Percentiles rank a stretch among this genome's conserved stretches.
phyloP scores from a whole-genome alignment of 2,888 invertebrate genomes.

The Hydraecia micacea region DNA sequence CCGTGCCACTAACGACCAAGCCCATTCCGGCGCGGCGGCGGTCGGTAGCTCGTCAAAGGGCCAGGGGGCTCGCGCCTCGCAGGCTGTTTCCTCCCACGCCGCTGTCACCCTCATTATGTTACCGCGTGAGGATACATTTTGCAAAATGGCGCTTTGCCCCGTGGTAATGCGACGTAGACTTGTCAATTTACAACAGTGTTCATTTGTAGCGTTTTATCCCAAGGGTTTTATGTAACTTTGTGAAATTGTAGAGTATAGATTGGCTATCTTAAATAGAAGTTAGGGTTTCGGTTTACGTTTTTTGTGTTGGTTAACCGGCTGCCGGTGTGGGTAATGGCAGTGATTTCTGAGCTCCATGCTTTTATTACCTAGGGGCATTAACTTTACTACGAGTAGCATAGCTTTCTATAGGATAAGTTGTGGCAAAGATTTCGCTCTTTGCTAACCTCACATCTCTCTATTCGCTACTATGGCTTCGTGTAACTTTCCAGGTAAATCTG shows the following conservation, averaged over 20 bases:
- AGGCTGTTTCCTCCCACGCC: conserved; percentile 72
- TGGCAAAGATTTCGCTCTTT: conserved; percentile 9
- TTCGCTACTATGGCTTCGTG: neutral
- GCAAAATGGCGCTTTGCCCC: conserved; percentile 69
- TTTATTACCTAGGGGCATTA: conserved; percentile 39
- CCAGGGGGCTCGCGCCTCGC: conserved; percentile 70
- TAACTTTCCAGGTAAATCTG: neutral
- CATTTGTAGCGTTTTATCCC: conserved; percentile 58
- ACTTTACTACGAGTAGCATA: neutral
- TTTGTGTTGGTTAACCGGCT: conserved; percentile 28
- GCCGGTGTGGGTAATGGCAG: conserved; percentile 35
- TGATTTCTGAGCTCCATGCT: conserved; percentile 32
- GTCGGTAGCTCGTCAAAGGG: conserved; percentile 71
- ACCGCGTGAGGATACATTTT: conserved; percentile 71
- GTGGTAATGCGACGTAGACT: conserved; percentile 62
- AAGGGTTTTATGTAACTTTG: conserved; percentile 45
- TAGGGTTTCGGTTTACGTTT: conserved; percentile 33
- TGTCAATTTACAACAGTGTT: conserved; percentile 67
- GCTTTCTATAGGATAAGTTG: conserved; percentile 1
- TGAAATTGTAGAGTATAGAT: conserved; percentile 43
- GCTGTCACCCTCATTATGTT: conserved; percentile 75
- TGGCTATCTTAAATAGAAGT: conserved; percentile 40
- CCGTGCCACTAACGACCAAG: conserved; percentile 67
- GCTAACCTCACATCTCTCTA: neutral
- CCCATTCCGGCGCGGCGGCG: conserved; percentile 60